Conservation (phyloP, 2,888 invertebrate species). For the Sicus ferrugineus region DNA sequence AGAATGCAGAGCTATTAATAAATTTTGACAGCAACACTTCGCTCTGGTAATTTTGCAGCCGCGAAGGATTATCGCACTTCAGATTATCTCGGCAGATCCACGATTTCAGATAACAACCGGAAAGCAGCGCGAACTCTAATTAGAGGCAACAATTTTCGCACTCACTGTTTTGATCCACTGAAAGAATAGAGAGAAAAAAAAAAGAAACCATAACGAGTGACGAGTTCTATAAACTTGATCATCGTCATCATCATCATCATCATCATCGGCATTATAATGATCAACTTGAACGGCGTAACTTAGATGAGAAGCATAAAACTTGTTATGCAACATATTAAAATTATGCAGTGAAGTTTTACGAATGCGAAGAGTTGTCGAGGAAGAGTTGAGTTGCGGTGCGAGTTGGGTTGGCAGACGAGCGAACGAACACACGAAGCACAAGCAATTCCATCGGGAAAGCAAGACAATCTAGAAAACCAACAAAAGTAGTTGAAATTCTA, state of each 20-base stretch:
- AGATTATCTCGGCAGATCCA: neutral
- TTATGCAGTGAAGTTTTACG: neutral
- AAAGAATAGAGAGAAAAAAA: neutral
- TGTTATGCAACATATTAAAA: constrained; percentile 31
- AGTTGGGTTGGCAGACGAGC: neutral
- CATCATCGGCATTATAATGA: neutral
- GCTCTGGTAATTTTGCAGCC: too few species aligned
- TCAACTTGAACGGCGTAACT: neutral
- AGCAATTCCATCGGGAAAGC: constrained; percentile 19
- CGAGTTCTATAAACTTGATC: neutral
- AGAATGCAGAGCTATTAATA: too few species aligned
- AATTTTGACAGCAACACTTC: too few species aligned
- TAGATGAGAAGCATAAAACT: constrained; percentile 8
- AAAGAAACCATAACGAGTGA: neutral
- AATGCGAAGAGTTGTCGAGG: neutral
- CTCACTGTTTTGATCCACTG: neutral
- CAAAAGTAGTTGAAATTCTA: constrained; percentile 33
- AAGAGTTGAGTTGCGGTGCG: neutral
- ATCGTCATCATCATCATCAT: neutral
- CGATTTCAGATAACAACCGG: neutral
- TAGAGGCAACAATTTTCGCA: neutral
- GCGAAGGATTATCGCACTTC: neutral
- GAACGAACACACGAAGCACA: neutral
- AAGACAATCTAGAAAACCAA: constrained; percentile 30
- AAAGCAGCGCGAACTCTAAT: neutral